These are phyloP conservation scores for Anas acuta DNA, from an alignment of 2,797 vertebrate genomes.

Conservation along the genomic window DNA sequence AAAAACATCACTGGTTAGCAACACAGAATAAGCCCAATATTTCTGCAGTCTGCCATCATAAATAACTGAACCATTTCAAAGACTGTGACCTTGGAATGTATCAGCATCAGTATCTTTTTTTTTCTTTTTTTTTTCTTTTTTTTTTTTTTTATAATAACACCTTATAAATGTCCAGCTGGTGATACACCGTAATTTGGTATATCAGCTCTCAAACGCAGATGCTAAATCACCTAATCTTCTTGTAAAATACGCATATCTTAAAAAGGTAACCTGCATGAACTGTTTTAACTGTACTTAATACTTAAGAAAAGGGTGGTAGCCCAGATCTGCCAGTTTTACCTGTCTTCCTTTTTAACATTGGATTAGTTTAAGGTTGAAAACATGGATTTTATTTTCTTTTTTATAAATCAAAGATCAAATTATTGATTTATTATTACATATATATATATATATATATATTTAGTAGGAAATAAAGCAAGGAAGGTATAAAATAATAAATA, in stretches of 20 bases:
- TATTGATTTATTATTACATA: neutral
- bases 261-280: neutral
- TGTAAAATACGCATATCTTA: neutral
- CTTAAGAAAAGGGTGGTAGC: fast-evolving
- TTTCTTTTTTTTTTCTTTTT: neutral
- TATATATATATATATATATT: too few species aligned
- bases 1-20: neutral
- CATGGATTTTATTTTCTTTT: neutral
- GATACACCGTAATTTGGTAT: neutral
- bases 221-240: neutral
- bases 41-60: neutral
- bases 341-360: neutral
- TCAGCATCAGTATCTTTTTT: neutral
- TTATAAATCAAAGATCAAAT: neutral
- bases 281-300: neutral
- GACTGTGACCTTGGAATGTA: neutral
- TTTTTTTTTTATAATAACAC: neutral
- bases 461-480: neutral
- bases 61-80: neutral
- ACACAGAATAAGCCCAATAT: neutral
- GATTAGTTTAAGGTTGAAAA: neutral
- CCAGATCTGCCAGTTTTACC: fast-evolving
- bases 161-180: neutral
- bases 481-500: neutral
- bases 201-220: neutral